Percentiles rank a stretch among this genome's conserved stretches.
Evolutionary conservation across 2,888 invertebrate genomes (phyloP).

Genomic region (Lithosia quadra): DNA sequence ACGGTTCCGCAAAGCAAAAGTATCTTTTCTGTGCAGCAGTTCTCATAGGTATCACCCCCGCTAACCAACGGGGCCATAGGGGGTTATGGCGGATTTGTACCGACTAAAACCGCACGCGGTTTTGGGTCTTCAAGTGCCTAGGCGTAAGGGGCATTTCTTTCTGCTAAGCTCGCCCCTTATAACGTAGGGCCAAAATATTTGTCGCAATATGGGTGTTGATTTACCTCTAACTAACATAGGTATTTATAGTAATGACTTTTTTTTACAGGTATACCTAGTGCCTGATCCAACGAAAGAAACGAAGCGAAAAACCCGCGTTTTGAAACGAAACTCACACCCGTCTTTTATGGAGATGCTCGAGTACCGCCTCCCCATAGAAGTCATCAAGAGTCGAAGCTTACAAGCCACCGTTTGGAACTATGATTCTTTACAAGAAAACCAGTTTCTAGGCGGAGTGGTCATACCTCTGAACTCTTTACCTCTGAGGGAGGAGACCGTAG

Average conservation of each 20-base stretch:
- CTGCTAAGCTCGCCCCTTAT: too few relatives aligned
- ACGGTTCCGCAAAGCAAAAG: too few relatives aligned
- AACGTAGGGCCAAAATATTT: too few relatives aligned
- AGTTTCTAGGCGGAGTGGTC: conserved; percentile 96
- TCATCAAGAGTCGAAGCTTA: conserved; percentile 91
- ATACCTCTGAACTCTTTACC: conserved; percentile 91
- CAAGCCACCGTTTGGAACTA: conserved; percentile 98
- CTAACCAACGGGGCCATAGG: too few relatives aligned
- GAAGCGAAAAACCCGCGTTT: conserved; percentile 98
- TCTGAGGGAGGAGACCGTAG: conserved; percentile 92
- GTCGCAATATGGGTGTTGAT: too few relatives aligned
- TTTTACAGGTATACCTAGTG: conserved; percentile 90
- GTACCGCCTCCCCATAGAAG: conserved; percentile 94
- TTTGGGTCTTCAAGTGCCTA: too few relatives aligned
- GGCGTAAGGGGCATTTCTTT: too few relatives aligned
- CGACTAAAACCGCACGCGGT: too few relatives aligned
- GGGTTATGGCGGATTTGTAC: too few relatives aligned
- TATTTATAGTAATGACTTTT: background rate
- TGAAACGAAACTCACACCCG: conserved; percentile 96
- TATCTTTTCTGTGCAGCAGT: too few relatives aligned
- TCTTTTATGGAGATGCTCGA: conserved; percentile 99
- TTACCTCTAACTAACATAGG: background rate
- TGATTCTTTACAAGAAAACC: conserved; percentile 97
- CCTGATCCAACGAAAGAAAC: conserved; percentile 97
- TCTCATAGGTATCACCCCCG: too few relatives aligned